Conservation (phyloP, 2,888 invertebrate species). For the Calameuta pallipes region DNA sequence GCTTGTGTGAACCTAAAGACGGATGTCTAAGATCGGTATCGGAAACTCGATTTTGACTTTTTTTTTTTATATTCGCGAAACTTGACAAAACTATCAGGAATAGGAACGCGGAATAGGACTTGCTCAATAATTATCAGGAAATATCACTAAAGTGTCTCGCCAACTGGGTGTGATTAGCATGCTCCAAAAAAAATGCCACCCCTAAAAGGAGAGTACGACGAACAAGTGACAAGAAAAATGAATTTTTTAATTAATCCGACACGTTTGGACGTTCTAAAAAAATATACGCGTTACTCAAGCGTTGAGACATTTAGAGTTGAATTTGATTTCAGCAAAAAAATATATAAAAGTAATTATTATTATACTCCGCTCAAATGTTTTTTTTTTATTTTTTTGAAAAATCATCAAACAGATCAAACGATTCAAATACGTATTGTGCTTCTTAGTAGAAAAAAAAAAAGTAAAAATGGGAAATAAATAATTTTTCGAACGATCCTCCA, state of each 20-base stretch:
- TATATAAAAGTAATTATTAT: neutral
- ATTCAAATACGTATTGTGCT: neutral
- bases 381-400: neutral
- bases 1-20: neutral
- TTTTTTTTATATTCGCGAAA: neutral
- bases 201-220: neutral
- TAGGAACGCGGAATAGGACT: neutral
- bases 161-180: neutral
- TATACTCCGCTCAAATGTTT: neutral
- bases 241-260: neutral
- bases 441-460: neutral
- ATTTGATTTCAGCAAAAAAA: neutral
- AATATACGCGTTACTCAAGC: neutral
- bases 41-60: neutral
- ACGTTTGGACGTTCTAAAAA: neutral
- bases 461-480: neutral
- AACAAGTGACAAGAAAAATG: neutral
- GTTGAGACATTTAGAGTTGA: neutral
- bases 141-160: neutral
- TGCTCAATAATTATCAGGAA: neutral
- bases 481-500: neutral
- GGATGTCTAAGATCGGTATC: neutral
- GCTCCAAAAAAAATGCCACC: neutral
- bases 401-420: neutral
- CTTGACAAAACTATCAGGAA: neutral